Evolutionary conservation across 2,797 vertebrate species (phyloP), one percentile per base, ranked within the genome.

Genomic region (Thaleichthys pacificus): DNA sequence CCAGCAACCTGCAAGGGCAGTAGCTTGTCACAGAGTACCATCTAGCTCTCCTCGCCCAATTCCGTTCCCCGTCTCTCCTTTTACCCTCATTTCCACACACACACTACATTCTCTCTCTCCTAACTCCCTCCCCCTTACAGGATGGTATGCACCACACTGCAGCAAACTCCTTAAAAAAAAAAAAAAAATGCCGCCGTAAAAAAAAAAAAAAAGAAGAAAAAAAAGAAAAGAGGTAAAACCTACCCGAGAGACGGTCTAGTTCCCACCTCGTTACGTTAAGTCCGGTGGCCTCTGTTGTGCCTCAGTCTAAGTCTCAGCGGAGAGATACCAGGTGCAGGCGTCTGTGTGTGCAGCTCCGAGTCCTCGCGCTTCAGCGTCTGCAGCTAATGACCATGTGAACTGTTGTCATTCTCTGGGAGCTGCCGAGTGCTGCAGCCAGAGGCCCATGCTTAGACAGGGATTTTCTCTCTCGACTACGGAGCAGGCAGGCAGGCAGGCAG

Each of bases 401-500:
- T 77, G 91, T 87, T 88, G 93, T 91, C 87, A 88, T 91, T 87
- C 90, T 80, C 88, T 70, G 70, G 74, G 73, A 79, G 82, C 87
- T 86, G 85, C 88, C 28, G 84, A 82, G 71, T 85, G 86, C 85
- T 84, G 88, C 84, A 86, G 84, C 87, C 83, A 66, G 87, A 91
- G 91, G 88, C 92, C 93, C 88, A 93, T 93, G 95, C 93, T 93
- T 91, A 91, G 86, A 92, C 93, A 87, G 91, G 93, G 93, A 94
- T 93, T 95, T 92, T 42, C 82, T 89, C 69, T 69, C 32, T 92
- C 86, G 87, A 75, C 77, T 89, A 91, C 94, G 85, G 93, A 95
- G 67, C 12, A 85, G 79, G 76, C 60, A 80, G 72, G 91, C 91
- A 93, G 35, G 79, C 76, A 68, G 75, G 82, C 83, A 72, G 82